Conservation (phyloP, 2,797 vertebrate species). For the Taeniopygia guttata region DNA sequence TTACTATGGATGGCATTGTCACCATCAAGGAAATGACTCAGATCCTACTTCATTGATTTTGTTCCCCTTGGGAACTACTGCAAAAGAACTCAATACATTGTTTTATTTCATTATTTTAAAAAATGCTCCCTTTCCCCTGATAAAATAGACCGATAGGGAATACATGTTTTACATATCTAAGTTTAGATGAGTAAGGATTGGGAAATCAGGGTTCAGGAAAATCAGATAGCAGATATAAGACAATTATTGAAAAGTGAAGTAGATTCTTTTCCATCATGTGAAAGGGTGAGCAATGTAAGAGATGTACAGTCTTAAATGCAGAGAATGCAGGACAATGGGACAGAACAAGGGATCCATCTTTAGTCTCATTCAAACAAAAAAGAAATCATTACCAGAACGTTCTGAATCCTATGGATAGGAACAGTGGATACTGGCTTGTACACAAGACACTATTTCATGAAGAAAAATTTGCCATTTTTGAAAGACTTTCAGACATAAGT, state of each 20-base stretch:
- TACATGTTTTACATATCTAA: not conserved
- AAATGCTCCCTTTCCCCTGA: accelerated
- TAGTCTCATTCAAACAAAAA: not conserved
- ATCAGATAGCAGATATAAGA: not conserved
- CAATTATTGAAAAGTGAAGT: not conserved
- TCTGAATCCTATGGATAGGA: not conserved
- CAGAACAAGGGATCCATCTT: not conserved
- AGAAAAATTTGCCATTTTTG: not conserved
- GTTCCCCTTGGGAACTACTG: not conserved
- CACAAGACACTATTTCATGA: not conserved
- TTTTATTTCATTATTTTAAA: not conserved
- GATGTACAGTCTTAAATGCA: not conserved
- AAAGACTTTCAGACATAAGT: not conserved
- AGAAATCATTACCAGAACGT: not conserved
- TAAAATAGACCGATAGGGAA: not conserved
- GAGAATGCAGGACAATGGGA: not conserved
- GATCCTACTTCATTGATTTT: not conserved
- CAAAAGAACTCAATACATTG: not conserved
- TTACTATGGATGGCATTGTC: not conserved
- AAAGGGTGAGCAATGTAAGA: not conserved
- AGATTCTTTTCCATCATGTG: not conserved
- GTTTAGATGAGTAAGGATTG: not conserved
- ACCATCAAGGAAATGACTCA: not conserved
- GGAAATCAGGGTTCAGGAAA: not conserved
- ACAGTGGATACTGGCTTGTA: not conserved